Evolutionary conservation across 1,140 invertebrate genomes (phyloP), one percentile per base, ranked within the genome.

Genomic region (Danaus plexippus): DNA sequence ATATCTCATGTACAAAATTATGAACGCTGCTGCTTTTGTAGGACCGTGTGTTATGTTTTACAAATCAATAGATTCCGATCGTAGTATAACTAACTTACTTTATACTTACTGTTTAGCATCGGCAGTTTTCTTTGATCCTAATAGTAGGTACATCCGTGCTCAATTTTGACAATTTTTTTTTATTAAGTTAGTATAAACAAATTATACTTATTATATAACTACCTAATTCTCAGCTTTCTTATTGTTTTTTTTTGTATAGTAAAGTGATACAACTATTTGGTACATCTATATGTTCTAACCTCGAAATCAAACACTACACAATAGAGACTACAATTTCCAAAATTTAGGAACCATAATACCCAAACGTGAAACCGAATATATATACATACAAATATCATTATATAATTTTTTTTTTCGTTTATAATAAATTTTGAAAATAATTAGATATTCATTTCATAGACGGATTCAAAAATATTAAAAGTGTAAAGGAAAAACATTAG

Each of bases 291-390:
- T 81, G 80, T 79, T 69, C 80, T 84, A 84, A 77, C 57, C 73
- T 76, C 74, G 77, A 84, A 84, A 84, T 73, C 68, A 86, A 86
- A 80, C 72, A 75, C 80, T 86, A 85, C 78, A 79, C 75, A 83
- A 86, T 86, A 86, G 83, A 86, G 75, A 87, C 84, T 87, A 85
- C 80, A 87, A 84, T 87, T 85, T 87, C 80, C 81, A 87, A 85
- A 86, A 87, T 87, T 87, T 87, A 87, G 84, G 84, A 87, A 87
- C 84, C 84, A 85, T 87, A 85, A 87, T 84, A 87, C 84, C 84
- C 78, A 85, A 85, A 86, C 78, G 78, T 79, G 80, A 74, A 85
- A 85, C 83, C 76, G 59, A 86, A 83, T 74, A 77, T 74, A 70
- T 73, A 74, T 82, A 80, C 74, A 82, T 85, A 80, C 73, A 77